Evolutionary conservation across 2,113 vertebrate genomes (phyloP).

Genomic region (Seriola quinqueradiata): DNA sequence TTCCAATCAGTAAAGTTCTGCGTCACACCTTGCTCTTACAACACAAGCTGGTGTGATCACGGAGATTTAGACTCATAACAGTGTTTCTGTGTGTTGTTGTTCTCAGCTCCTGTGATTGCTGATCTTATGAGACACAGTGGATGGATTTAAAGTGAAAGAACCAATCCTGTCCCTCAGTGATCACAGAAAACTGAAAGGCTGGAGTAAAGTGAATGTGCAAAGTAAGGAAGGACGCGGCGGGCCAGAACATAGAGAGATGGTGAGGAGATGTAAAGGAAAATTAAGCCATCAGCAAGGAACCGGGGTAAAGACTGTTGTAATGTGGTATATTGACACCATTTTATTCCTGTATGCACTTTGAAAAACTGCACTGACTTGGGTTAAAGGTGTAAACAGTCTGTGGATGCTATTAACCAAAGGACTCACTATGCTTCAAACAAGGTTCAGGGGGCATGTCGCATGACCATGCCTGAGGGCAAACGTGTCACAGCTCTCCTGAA

Average conservation of each 20-base stretch:
- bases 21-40: slow-evolving; percentile 21
- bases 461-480: no score
- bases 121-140: not conserved
- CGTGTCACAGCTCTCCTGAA: not conserved
- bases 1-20: not conserved
- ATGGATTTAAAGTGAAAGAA: not conserved
- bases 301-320: slow-evolving; percentile 21
- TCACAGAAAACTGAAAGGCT: slow-evolving; percentile 4
- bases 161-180: slow-evolving; percentile 7
- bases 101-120: slow-evolving; percentile 25
- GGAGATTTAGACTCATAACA: slow-evolving; percentile 12
- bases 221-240: not conserved
- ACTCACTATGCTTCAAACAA: slow-evolving; percentile 55
- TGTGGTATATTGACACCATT: slow-evolving; percentile 22
- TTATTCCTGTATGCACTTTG: slow-evolving; percentile 65
- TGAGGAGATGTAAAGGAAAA: slow-evolving; percentile 8
- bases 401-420: slow-evolving; percentile 20
- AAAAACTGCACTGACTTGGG: slow-evolving; percentile 54
- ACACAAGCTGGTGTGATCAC: slow-evolving; percentile 13
- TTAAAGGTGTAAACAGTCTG: slow-evolving; percentile 21
- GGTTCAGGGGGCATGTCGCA: no score
- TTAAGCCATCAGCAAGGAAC: slow-evolving; percentile 44
- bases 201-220: not conserved
- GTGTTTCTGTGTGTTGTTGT: slow-evolving; percentile 6
- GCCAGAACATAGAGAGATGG: not conserved